Evolutionary conservation across 2,888 invertebrate genomes (phyloP).

Genomic region (Biston stratarius): DNA sequence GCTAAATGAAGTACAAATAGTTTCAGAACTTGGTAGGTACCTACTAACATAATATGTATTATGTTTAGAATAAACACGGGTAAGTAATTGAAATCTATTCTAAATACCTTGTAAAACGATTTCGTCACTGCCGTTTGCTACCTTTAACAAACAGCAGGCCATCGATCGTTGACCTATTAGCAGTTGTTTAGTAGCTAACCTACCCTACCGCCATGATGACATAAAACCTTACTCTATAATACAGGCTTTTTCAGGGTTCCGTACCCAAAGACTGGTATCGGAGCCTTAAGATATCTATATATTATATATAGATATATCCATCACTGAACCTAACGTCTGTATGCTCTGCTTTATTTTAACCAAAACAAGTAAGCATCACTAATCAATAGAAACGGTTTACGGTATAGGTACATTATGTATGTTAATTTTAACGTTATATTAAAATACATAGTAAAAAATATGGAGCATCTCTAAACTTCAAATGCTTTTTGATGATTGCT

Average conservation of each 20-base stretch:
- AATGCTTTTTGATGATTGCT: too few species aligned
- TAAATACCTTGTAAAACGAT: neutral
- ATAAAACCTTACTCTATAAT: neutral
- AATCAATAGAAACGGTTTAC: too few species aligned
- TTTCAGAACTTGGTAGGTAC: too few species aligned
- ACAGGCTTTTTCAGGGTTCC: neutral
- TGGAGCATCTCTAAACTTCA: too few species aligned
- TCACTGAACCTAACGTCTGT: too few species aligned
- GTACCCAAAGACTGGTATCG: neutral
- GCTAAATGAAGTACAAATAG: constrained; percentile 11
- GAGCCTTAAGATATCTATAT: neutral
- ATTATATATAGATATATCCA: too few species aligned
- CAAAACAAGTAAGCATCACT: too few species aligned
- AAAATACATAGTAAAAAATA: too few species aligned
- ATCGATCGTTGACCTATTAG: constrained; percentile 34
- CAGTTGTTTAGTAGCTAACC: constrained; percentile 16
- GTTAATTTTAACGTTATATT: too few species aligned
- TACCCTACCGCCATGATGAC: constrained; percentile 1
- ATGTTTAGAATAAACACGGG: neutral
- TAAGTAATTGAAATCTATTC: neutral
- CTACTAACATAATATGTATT: neutral
- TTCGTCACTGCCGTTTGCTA: constrained; percentile 4
- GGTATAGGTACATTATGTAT: too few species aligned
- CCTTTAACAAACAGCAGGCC: constrained; percentile 24
- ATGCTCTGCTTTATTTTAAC: too few species aligned